Evolutionary conservation across 2,113 vertebrate genomes (phyloP).

Genomic region (Mormyrus lacerda): DNA sequence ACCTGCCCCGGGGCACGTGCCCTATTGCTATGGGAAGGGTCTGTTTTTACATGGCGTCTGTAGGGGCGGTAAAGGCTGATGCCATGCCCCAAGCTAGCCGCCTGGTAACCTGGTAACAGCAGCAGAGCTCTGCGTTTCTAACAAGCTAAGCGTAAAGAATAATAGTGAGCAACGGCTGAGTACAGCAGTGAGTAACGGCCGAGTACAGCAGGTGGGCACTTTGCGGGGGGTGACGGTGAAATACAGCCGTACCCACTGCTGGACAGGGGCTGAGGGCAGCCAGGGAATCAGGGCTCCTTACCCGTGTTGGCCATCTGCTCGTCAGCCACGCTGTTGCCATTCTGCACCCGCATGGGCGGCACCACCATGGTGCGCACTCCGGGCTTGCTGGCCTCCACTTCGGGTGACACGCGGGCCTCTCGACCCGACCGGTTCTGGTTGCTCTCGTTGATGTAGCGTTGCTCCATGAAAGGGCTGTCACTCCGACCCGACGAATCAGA

Average conservation of each 20-base stretch:
- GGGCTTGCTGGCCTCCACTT: constrained; percentile 69
- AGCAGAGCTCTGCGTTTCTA: not conserved
- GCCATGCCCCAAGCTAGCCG: not conserved
- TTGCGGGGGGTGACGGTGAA: not conserved
- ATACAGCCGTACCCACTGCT: not conserved
- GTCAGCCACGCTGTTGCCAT: constrained; percentile 60
- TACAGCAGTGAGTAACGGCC: not conserved
- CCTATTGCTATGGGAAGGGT: constrained; percentile 35
- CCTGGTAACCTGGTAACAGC: not conserved
- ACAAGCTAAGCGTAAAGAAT: not conserved
- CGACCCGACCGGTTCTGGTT: constrained; percentile 65
- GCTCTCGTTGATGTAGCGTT: constrained; percentile 67
- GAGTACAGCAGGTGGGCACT: not conserved
- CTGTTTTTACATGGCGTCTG: not conserved
- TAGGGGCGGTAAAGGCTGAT: not conserved
- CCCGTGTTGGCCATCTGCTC: constrained; percentile 69
- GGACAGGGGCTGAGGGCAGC: not conserved
- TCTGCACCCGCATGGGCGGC: constrained; percentile 78
- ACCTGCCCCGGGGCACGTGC: constrained; percentile 37
- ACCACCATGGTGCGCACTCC: constrained; percentile 81
- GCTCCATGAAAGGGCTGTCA: constrained; percentile 76
- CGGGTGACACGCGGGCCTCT: constrained; percentile 52
- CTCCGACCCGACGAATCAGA: constrained; percentile 76
- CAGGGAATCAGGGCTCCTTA: constrained; percentile 37
- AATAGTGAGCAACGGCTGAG: not conserved